Evolutionary conservation across 1,140 invertebrate species (phyloP).

Genomic region (Anoplophora glabripennis): DNA sequence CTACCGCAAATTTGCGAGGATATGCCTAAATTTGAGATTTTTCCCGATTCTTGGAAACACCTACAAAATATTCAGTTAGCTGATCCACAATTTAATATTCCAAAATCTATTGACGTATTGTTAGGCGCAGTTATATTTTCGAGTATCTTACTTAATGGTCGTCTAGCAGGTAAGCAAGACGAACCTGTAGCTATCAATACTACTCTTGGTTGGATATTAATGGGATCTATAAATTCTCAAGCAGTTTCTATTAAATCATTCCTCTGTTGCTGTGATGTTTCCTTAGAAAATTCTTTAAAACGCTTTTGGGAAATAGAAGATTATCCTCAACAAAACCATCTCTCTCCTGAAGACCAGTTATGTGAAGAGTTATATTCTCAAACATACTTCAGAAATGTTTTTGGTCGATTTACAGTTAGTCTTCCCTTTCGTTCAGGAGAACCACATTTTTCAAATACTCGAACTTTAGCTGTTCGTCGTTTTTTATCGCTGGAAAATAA

Average conservation of each 20-base stretch:
- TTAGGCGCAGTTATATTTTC: conserved; percentile 14
- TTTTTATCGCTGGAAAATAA: conserved; percentile 10
- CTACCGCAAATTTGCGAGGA: not conserved
- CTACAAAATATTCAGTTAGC: conserved; percentile 2
- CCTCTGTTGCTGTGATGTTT: not conserved
- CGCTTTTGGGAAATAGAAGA: conserved; percentile 12
- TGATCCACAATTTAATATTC: conserved; percentile 5
- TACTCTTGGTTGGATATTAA: conserved; percentile 10
- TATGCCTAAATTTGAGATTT: not conserved
- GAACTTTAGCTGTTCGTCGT: not conserved
- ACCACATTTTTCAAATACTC: conserved; percentile 5
- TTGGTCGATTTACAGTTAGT: conserved; percentile 5
- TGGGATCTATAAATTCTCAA: not conserved
- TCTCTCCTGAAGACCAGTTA: conserved; percentile 7
- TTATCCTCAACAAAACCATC: not conserved
- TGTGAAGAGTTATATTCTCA: conserved; percentile 5
- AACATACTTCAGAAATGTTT: not conserved
- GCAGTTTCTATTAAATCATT: not conserved
- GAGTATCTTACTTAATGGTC: conserved; percentile 1
- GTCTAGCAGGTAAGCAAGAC: not conserved
- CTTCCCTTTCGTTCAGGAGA: conserved; percentile 7
- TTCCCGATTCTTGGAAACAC: not conserved
- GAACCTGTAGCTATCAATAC: conserved; percentile 8
- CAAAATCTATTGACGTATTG: not conserved
- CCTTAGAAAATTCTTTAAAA: not conserved